A percentile compares a stretch with the other conserved stretches of the same genome.
Conservation (phyloP, 2,888 invertebrate species). For the Patella pellucida region DNA sequence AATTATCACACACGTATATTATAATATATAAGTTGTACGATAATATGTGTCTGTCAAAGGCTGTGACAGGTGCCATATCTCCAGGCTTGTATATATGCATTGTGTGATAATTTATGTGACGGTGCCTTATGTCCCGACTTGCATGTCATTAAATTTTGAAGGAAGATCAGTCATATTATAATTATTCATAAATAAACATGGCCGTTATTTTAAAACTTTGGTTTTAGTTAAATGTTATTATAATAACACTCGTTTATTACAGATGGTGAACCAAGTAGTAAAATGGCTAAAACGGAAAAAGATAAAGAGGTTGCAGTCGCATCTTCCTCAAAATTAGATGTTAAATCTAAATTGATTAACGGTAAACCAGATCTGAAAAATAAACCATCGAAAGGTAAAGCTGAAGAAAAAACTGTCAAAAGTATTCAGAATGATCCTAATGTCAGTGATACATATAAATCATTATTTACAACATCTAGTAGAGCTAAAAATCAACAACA, state of each 20-base stretch:
- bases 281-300: conserved; percentile 38
- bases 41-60: no score
- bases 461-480: conserved; percentile 91
- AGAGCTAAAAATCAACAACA: conserved; percentile 87
- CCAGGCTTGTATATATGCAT: no score
- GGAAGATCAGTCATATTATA: no score
- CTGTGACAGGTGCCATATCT: no score
- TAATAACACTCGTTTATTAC: conserved; percentile 12
- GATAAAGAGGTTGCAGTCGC: conserved; percentile 15
- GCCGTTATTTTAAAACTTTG: no score
- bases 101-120: no score
- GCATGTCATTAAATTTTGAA: no score
- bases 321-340: conserved; percentile 22
- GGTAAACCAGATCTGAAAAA: conserved; percentile 30
- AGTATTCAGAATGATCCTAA: conserved; percentile 89
- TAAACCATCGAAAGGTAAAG: conserved; percentile 33
- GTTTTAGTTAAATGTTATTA: background rate
- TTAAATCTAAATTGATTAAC: conserved; percentile 36
- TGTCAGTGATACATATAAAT: conserved; percentile 92
- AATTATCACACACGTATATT: no score
- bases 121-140: no score
- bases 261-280: conserved; percentile 47
- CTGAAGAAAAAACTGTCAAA: conserved; percentile 50
- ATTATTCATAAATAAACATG: no score
- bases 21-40: no score